Evolutionary conservation across 1,140 invertebrate species (phyloP).

Genomic region (Tenebrio molitor): DNA sequence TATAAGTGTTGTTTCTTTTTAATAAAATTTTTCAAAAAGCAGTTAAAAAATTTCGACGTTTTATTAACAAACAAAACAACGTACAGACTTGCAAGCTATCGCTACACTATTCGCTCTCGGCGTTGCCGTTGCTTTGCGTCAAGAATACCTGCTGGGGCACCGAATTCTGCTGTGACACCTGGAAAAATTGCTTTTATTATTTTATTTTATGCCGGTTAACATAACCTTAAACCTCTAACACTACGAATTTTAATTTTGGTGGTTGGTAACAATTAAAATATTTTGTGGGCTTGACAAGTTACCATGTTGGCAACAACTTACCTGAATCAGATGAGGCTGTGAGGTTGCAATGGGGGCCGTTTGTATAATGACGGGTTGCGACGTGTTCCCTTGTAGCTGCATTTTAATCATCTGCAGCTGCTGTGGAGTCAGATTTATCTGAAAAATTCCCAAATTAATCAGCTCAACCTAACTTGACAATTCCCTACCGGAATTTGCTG

Average conservation of each 20-base stretch:
- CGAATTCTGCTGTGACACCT: constrained; percentile 63
- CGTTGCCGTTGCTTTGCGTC: constrained; percentile 60
- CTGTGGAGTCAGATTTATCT: constrained; percentile 89
- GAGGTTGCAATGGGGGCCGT: constrained; percentile 72
- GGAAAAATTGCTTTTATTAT: constrained; percentile 43
- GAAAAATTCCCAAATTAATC: too few species aligned
- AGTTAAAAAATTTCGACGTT: too few species aligned
- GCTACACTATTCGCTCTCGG: constrained; percentile 62
- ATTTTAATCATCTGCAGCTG: constrained; percentile 92
- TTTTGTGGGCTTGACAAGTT: too few species aligned
- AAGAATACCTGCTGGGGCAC: constrained; percentile 63
- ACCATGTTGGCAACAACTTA: too few species aligned
- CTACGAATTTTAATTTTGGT: too few species aligned
- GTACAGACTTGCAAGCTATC: too few species aligned
- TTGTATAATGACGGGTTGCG: constrained; percentile 83
- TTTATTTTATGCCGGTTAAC: too few species aligned
- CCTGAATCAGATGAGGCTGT: constrained; percentile 75
- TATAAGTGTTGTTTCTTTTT: constrained; percentile 49
- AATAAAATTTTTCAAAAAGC: constrained; percentile 14
- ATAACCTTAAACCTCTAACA: too few species aligned
- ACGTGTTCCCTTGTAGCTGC: constrained; percentile 85
- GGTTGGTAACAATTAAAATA: too few species aligned
- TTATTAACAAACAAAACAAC: too few species aligned
- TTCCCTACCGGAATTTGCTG: constrained; percentile 95
- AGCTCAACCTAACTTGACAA: too few species aligned